phyloP scores from a whole-genome alignment of 2,888 invertebrate genomes.

The Myopa tessellatipennis region DNA sequence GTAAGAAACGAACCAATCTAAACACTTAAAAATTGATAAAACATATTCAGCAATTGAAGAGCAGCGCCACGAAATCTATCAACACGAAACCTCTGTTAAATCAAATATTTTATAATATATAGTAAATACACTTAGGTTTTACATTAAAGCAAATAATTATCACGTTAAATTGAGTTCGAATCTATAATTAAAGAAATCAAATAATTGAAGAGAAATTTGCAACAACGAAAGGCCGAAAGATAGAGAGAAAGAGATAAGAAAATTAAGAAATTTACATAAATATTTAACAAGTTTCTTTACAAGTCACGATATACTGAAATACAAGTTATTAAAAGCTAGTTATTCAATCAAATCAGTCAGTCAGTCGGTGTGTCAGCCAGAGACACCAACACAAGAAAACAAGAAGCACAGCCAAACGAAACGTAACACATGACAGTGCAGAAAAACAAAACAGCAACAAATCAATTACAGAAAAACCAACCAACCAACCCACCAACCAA shows the following conservation, averaged over 20 bases:
- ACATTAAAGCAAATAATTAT: too few relatives aligned
- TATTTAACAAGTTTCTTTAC: conserved; percentile 1
- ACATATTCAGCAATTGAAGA: too few relatives aligned
- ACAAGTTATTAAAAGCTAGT: background rate
- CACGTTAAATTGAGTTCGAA: too few relatives aligned
- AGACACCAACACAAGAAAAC: background rate
- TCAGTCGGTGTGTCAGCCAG: conserved; percentile 6
- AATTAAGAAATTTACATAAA: background rate
- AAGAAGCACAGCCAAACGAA: background rate
- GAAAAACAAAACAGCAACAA: background rate
- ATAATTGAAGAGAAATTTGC: conserved; percentile 18
- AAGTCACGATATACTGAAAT: background rate
- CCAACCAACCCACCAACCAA: background rate
- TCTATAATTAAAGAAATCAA: background rate
- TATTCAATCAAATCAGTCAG: conserved; percentile 9
- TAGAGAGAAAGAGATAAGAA: background rate
- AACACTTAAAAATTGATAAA: too few relatives aligned
- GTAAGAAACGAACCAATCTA: too few relatives aligned
- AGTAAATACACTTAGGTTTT: too few relatives aligned
- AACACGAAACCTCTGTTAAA: too few relatives aligned
- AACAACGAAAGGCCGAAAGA: background rate
- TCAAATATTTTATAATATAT: too few relatives aligned
- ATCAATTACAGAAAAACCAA: background rate
- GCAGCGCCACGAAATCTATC: too few relatives aligned
- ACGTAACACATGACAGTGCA: background rate